These are phyloP conservation scores for Cavia porcellus DNA, from an alignment of 2,113 vertebrate genomes.

Conservation along the genomic window DNA sequence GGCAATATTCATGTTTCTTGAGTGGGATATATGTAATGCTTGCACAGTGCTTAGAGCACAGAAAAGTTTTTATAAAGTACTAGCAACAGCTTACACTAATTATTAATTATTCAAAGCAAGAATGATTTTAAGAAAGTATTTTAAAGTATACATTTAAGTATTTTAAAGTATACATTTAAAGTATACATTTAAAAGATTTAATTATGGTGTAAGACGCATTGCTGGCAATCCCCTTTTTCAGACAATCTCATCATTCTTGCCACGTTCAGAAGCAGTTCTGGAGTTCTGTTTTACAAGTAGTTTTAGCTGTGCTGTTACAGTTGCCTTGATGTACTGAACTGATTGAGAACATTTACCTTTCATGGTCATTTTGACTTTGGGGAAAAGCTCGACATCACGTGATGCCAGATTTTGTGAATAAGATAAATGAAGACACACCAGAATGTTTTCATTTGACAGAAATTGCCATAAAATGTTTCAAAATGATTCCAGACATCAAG, in stretches of 20 bases:
- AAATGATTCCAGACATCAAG: not conserved
- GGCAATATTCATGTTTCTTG: not conserved
- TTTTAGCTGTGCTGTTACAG: not conserved
- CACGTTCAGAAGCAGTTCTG: not conserved
- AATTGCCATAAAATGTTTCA: not conserved
- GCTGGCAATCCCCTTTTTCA: not conserved
- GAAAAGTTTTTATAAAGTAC: not conserved
- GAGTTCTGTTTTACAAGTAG: not conserved
- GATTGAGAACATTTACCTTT: not conserved
- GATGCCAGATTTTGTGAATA: not conserved
- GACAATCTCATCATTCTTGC: not conserved
- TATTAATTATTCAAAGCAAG: not conserved
- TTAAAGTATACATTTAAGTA: not conserved
- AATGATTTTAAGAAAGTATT: not conserved
- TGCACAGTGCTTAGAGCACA: conserved; percentile 31
- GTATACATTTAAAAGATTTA: not conserved
- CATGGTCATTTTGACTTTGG: not conserved
- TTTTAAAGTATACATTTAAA: too few species aligned
- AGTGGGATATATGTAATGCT: not conserved
- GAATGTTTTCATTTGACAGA: not conserved
- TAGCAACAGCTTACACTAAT: not conserved
- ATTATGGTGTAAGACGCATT: not conserved
- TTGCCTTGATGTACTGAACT: not conserved
- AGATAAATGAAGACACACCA: not conserved
- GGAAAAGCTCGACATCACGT: not conserved